phyloP scores from a whole-genome alignment of 2,888 invertebrate genomes.

The Phengaris alcon region DNA sequence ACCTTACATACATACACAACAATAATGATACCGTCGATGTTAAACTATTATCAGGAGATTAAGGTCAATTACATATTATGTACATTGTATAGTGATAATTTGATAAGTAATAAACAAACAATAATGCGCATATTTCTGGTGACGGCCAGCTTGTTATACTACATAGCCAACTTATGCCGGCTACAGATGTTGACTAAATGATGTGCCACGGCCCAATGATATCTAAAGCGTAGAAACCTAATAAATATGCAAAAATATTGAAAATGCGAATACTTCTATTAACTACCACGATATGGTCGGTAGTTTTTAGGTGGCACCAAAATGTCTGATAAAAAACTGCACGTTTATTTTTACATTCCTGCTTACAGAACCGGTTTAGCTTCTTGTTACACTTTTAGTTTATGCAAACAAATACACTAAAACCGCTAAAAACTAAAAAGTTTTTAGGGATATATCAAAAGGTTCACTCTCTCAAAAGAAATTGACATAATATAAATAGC shows the following conservation, averaged over 20 bases:
- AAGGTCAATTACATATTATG: background rate
- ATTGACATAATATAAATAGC: background rate
- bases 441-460: background rate
- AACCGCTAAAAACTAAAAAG: background rate
- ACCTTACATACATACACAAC: background rate
- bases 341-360: background rate
- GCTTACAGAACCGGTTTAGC: background rate
- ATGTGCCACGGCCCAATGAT: background rate
- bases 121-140: background rate
- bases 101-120: conserved; percentile 9
- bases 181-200: background rate
- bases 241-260: background rate
- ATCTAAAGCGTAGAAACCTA: background rate
- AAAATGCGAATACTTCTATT: background rate
- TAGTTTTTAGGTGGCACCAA: background rate
- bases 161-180: background rate
- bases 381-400: background rate
- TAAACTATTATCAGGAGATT: background rate
- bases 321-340: background rate
- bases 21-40: background rate
- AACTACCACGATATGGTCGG: background rate
- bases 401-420: background rate
- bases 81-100: background rate
- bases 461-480: no score
- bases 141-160: background rate